These are phyloP conservation scores for Tuberolachnus salignus DNA, from an alignment of 2,888 invertebrate genomes.

Conservation along the genomic window DNA sequence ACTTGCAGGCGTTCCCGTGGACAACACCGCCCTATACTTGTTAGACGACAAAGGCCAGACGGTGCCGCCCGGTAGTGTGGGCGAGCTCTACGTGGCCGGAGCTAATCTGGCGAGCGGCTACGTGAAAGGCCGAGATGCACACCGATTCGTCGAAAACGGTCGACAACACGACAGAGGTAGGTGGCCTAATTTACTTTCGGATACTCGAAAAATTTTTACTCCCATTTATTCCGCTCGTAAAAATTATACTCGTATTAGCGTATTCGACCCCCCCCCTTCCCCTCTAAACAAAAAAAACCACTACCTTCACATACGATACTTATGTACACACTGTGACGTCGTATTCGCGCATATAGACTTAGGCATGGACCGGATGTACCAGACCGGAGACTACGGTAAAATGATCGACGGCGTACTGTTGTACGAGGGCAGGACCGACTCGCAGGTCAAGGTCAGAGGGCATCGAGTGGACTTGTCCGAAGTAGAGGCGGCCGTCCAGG, in stretches of 20 bases:
- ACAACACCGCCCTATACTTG: conserved; percentile 81
- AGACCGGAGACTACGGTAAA: conserved; percentile 84
- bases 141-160: conserved; percentile 78
- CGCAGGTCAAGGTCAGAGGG: conserved; percentile 84
- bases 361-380: conserved; percentile 66
- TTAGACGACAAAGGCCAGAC: conserved; percentile 76
- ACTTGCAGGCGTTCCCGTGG: conserved; percentile 71
- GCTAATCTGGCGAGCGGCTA: conserved; percentile 81
- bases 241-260: no score
- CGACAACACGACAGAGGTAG: conserved; percentile 64
- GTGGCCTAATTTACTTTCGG: no score
- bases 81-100: conserved; percentile 84
- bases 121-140: conserved; percentile 75
- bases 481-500: conserved; percentile 76
- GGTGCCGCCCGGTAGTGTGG: conserved; percentile 75
- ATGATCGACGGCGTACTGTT: conserved; percentile 72
- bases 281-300: no score
- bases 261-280: no score
- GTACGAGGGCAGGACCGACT: conserved; percentile 84
- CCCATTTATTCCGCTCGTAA: no score
- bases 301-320: no score
- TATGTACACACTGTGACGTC: background rate
- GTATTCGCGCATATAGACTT: conserved; percentile 62
- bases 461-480: conserved; percentile 85
- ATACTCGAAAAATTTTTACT: no score